Conservation (phyloP, 2,113 vertebrate genomes). For the Urocolius indicus region DNA sequence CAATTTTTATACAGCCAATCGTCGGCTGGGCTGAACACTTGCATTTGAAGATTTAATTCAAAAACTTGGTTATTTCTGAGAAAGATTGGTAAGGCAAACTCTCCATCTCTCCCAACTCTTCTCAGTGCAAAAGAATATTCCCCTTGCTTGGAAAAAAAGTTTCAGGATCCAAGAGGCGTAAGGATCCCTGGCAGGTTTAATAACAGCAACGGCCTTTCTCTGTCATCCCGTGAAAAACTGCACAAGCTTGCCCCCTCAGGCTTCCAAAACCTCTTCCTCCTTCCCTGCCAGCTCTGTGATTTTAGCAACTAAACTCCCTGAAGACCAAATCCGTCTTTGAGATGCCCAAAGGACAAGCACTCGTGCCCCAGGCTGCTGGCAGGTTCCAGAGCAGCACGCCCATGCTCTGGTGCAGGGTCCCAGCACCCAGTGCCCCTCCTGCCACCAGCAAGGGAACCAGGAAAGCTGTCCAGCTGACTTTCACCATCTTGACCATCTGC, state of each 20-base stretch:
- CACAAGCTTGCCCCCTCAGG: neutral
- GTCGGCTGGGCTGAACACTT: neutral
- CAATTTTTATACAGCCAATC: neutral
- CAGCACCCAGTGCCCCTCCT: too few relatives aligned
- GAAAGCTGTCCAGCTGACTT: neutral
- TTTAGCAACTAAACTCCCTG: neutral
- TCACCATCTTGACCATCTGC: neutral
- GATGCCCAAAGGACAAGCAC: neutral
- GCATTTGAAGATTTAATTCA: constrained; percentile 24
- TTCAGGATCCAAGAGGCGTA: neutral
- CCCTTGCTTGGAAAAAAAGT: fast-evolving
- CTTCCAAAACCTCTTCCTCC: neutral
- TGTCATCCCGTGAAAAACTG: neutral
- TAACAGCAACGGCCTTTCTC: neutral
- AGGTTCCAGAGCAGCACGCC: fast-evolving
- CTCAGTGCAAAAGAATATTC: neutral
- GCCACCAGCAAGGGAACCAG: fast-evolving
- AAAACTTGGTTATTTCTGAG: constrained; percentile 8
- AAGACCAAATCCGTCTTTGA: neutral
- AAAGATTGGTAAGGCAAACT: neutral
- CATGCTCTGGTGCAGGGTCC: fast-evolving
- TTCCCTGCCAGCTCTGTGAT: neutral
- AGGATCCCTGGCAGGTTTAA: neutral
- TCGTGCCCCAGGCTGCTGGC: neutral
- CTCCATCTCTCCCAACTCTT: neutral